Percentiles rank a stretch among this genome's conserved stretches.
Conservation (phyloP, 1,140 invertebrate species). For the Agrilus planipennis region DNA sequence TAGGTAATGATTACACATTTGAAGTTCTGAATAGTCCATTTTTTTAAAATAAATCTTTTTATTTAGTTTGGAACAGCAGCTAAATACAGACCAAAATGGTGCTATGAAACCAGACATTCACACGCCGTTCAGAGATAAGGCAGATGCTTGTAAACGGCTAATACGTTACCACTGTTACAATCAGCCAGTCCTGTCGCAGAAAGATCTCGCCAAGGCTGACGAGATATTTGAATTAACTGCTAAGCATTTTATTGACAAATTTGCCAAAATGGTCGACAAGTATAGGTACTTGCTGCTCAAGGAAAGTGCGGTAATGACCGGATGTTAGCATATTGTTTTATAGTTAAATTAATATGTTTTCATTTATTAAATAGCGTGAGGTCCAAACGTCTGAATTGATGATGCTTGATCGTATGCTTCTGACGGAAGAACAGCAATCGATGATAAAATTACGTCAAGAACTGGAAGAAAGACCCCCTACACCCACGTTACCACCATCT, state of each 20-base stretch:
- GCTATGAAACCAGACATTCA: slow-evolving; percentile 66
- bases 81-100: slow-evolving; percentile 66
- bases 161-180: slow-evolving; percentile 74
- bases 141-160: slow-evolving; percentile 67
- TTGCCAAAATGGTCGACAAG: slow-evolving; percentile 62
- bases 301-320: slow-evolving; percentile 81
- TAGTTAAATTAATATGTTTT: slow-evolving; percentile 5
- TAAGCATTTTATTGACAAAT: slow-evolving; percentile 60
- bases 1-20: no score
- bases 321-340: no score
- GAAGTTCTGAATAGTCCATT: neutral
- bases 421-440: slow-evolving; percentile 50
- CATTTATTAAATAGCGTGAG: slow-evolving; percentile 41
- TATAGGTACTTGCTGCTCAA: slow-evolving; percentile 68
- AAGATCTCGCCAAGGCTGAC: slow-evolving; percentile 63
- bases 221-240: slow-evolving; percentile 64
- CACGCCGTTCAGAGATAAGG: slow-evolving; percentile 57
- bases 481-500: slow-evolving; percentile 5
- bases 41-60: slow-evolving; percentile 10
- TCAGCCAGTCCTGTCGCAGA: slow-evolving; percentile 50
- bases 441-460: slow-evolving; percentile 43
- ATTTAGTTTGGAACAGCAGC: slow-evolving; percentile 56
- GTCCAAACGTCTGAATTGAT: slow-evolving; percentile 57
- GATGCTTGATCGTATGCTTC: slow-evolving; percentile 59
- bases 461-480: slow-evolving; percentile 24